Base-by-base conservation (phyloP, 2,888 invertebrate species). In the Dromius quadrimaculatus region DNA sequence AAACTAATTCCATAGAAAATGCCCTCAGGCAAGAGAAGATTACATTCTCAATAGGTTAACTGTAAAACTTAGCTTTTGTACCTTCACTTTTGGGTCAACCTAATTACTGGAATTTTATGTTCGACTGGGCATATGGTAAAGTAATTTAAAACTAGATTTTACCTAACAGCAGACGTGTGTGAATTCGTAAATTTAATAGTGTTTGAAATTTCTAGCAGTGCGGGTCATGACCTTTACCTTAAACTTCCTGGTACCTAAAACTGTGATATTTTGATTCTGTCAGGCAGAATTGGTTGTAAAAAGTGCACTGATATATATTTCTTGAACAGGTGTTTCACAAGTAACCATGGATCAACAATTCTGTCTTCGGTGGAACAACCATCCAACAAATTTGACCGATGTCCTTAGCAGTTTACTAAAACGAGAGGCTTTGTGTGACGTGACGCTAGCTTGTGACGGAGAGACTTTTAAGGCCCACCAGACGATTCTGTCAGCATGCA, bases 361-460 rank as follows among this genome's bases (percentile, higher is more conserved):
- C 87, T 94, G 94, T 86, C 89, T 95, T 84, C 92, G 94, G 87
- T 95, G 94, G 94, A 94, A 94, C 89, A 95, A 94, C 87, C 94
- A 94, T 87, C 93, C 92, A 82, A 91, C 88, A 85, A 94, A 94
- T 86, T 87, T 95, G 84, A 94, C 94, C 82, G 94, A 94, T 85
- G 94, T 94, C 81, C 88, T 94, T 79, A 92, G 92, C 81, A 93
- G 93, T 82, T 87, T 94, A 81, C 86, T 94, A 80, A 91, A 93
- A 83, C 88, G 94, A 82, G 94, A 94, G 86, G 92, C 92, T 78
- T 89, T 95, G 78, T 95, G 95, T 83, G 95, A 95, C 87, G 95
- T 95, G 79, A 95, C 95, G 78, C 87, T 95, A 80, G 95, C 95
- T 76, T 94, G 94, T 84, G 94, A 94, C 82, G 94, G 94, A 80